phyloP scores from a whole-genome alignment of 2,797 vertebrate species.

The Crypturellus tataupa region DNA sequence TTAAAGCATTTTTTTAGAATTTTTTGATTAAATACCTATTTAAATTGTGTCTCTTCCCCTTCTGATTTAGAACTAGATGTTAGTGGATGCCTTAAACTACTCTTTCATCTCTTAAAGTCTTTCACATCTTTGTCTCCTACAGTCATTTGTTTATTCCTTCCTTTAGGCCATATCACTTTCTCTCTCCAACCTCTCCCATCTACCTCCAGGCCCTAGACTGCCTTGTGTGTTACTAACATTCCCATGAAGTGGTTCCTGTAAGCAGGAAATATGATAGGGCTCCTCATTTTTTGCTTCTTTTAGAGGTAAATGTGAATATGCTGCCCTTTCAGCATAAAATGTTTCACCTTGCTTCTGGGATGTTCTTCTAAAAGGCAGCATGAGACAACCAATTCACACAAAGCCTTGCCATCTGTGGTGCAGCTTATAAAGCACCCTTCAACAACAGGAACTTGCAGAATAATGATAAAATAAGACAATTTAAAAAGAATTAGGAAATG shows the following conservation, averaged over 20 bases:
- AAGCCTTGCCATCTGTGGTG: neutral
- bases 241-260: neutral
- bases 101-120: fast-evolving
- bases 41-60: neutral
- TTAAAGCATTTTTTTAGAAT: neutral
- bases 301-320: neutral
- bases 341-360: neutral
- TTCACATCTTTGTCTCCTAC: neutral
- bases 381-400: neutral
- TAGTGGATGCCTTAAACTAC: neutral
- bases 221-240: neutral
- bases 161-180: neutral
- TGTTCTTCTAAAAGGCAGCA: neutral
- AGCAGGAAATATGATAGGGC: neutral
- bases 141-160: fast-evolving
- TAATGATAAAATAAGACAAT: neutral
- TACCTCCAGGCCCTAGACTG: neutral
- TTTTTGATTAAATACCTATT: neutral
- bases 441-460: neutral
- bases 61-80: neutral
- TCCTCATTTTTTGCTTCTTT: neutral
- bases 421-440: neutral
- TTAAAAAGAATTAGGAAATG: neutral
- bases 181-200: neutral
- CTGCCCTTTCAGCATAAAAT: neutral